A percentile compares a stretch with the other conserved stretches of the same genome.
Evolutionary conservation across 2,113 vertebrate genomes (phyloP).

Genomic region (Oreotragus oreotragus): DNA sequence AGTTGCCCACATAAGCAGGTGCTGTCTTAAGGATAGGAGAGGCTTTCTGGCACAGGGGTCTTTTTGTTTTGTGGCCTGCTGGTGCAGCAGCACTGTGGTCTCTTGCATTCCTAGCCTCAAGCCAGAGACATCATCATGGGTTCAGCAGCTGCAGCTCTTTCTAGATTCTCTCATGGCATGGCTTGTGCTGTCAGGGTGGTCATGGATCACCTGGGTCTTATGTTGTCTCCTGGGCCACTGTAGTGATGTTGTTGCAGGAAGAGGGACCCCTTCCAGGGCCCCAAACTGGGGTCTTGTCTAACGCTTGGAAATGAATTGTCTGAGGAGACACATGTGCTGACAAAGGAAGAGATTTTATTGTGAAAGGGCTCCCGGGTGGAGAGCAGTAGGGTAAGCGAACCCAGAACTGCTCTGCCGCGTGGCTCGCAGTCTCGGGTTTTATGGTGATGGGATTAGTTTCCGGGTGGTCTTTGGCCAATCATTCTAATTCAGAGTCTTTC

Average conservation of each 20-base stretch:
- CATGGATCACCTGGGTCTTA: not conserved
- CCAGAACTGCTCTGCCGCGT: too few relatives aligned
- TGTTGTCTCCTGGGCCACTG: not conserved
- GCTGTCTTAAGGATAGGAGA: not conserved
- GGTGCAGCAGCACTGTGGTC: not conserved
- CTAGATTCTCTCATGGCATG: not conserved
- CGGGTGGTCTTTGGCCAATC: too few relatives aligned
- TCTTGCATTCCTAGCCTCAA: not conserved
- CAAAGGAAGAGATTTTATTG: too few relatives aligned
- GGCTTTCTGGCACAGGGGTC: not conserved
- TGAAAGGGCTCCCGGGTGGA: too few relatives aligned
- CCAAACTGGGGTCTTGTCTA: too few relatives aligned
- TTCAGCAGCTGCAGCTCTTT: not conserved
- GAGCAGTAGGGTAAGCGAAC: too few relatives aligned
- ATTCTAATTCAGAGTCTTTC: too few relatives aligned
- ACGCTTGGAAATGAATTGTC: too few relatives aligned
- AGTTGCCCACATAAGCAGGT: not conserved
- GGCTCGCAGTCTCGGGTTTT: too few relatives aligned
- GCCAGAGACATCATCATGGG: not conserved
- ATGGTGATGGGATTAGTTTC: too few relatives aligned
- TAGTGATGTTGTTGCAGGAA: not conserved
- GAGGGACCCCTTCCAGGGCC: too few relatives aligned
- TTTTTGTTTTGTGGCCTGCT: not conserved
- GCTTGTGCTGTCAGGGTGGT: not conserved
- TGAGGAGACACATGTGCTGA: too few relatives aligned